Evolutionary conservation across 2,888 invertebrate genomes (phyloP).

Genomic region (Thymelicus lineola): DNA sequence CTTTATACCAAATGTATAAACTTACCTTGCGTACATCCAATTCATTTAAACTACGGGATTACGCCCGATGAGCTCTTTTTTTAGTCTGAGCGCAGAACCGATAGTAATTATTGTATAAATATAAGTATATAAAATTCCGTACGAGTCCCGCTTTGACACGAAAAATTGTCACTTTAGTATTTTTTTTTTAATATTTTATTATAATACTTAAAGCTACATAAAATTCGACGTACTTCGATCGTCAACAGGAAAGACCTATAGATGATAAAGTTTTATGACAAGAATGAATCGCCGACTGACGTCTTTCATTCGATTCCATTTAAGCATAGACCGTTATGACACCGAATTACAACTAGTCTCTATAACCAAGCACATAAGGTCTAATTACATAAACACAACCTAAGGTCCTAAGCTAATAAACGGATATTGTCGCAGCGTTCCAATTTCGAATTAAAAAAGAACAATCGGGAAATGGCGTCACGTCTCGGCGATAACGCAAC

Average conservation of each 20-base stretch:
- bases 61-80: too few relatives aligned
- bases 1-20: too few relatives aligned
- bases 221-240: not conserved
- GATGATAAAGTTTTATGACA: slow-evolving; percentile 19
- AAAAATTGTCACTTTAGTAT: too few relatives aligned
- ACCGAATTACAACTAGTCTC: slow-evolving; percentile 14
- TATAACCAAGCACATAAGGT: slow-evolving; percentile 18
- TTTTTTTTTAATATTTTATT: not conserved
- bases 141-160: too few relatives aligned
- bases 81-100: too few relatives aligned
- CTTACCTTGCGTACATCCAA: too few relatives aligned
- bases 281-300: slow-evolving; percentile 32
- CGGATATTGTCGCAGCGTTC: slow-evolving; percentile 47
- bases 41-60: too few relatives aligned
- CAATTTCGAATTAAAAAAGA: slow-evolving; percentile 60
- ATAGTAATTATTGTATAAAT: too few relatives aligned
- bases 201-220: not conserved
- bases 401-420: slow-evolving; percentile 39
- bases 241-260: slow-evolving; percentile 22
- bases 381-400: slow-evolving; percentile 13
- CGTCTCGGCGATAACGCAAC: slow-evolving; percentile 82
- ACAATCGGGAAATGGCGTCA: slow-evolving; percentile 81
- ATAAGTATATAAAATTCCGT: too few relatives aligned
- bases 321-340: slow-evolving; percentile 25
- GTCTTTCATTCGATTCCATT: slow-evolving; percentile 18